phyloP scores from a whole-genome alignment of 2,113 vertebrate species.

The Antigone vipio region DNA sequence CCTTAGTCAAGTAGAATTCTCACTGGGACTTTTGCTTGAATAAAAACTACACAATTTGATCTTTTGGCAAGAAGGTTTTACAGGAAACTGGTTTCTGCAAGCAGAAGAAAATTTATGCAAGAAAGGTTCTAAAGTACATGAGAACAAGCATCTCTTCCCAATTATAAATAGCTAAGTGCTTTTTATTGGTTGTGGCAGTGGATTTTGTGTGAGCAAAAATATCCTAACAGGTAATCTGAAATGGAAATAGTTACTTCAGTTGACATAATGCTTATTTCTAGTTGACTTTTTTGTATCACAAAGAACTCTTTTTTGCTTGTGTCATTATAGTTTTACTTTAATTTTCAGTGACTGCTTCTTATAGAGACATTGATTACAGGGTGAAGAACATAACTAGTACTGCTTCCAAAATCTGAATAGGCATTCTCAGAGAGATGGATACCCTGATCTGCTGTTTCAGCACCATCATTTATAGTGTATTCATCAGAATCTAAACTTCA shows the following conservation, averaged over 20 bases:
- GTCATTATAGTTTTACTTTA: background rate
- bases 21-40: background rate
- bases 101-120: background rate
- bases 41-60: background rate
- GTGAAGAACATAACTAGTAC: background rate
- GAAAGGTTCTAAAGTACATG: background rate
- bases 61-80: background rate
- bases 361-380: background rate
- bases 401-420: background rate
- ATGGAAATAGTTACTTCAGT: background rate
- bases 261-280: background rate
- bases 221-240: background rate
- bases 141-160: background rate
- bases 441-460: background rate
- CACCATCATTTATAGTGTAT: background rate
- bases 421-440: background rate
- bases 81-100: background rate
- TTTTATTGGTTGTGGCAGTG: background rate
- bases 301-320: accelerated
- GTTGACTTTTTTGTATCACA: background rate
- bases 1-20: background rate
- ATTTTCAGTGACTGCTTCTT: background rate
- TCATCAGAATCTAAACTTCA: background rate
- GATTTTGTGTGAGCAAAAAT: background rate
- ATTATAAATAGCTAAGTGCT: background rate